Evolutionary conservation across 2,888 invertebrate species (phyloP), one percentile per base, ranked within the genome.

Genomic region (Tromatobia lineatoria): DNA sequence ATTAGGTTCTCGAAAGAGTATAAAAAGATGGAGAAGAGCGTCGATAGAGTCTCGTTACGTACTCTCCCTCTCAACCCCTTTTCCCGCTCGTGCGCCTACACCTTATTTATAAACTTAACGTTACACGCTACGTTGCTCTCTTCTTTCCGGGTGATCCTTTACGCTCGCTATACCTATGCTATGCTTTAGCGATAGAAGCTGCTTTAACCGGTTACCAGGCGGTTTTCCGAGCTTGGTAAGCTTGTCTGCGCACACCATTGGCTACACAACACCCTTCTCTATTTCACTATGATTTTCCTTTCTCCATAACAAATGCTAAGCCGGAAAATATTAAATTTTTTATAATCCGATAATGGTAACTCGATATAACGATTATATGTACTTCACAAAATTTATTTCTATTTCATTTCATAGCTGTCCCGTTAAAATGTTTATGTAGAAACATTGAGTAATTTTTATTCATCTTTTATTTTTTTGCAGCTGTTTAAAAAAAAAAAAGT

Each of bases 81-180:
- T 42, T 47, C 34, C 50, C 75, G 70, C 57, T 20, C 47, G 71
- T 71, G 83, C 74, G 73, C 81, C 74, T 81, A 78, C 81, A 66
- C 79, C 70, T 85, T 85, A 85, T 85, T 85, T 85, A 85, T 85
- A 85, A 82, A 75, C 84, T 79, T 71, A 47, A 18, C 50, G 74
- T 85, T 85, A 82, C 75, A 85, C 81, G 81, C 79, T 71, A 78
- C 70, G 78, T 64, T 80, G 74, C 61, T 57, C 79, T 70, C 67
- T 77, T 38, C 81, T 85, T 85, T 82, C 82, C 81, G 82, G 79
- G 85, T 82, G 77, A 84, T 81, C 80, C 77, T 82, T 78, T 71
- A 50, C 80, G 15, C 50, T 64, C 34, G 20, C 67, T 69, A 77
- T 71, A 78, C 34, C 74, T 64, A 74, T 64, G 29, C 47, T 11